Percentiles rank a stretch among this genome's conserved stretches.
Conservation (phyloP, 1,140 invertebrate species). For the Drosophila guanche region DNA sequence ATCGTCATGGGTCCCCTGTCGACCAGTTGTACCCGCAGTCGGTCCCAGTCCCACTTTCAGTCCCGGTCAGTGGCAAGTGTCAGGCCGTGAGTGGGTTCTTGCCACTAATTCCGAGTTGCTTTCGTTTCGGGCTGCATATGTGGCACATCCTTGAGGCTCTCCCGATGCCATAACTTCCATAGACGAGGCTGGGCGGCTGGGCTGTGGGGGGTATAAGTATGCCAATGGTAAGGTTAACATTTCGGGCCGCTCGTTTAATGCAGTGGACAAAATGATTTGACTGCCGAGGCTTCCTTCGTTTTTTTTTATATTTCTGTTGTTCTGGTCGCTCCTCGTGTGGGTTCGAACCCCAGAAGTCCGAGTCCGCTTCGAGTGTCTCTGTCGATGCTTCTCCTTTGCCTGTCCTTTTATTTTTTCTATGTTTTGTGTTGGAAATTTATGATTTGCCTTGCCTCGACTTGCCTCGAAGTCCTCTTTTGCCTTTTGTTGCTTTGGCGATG, state of each 20-base stretch:
- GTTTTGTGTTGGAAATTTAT: constrained; percentile 67
- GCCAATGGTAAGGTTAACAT: constrained; percentile 46
- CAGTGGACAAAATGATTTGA: constrained; percentile 81
- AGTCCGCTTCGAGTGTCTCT: constrained; percentile 14
- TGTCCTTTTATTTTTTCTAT: constrained; percentile 1
- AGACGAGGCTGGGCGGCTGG: too few species aligned
- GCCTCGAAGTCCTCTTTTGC: not conserved
- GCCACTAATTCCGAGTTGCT: not conserved
- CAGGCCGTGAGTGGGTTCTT: constrained; percentile 10
- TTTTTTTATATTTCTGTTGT: constrained; percentile 25
- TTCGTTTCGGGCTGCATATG: constrained; percentile 34
- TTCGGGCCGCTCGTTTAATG: constrained; percentile 62
- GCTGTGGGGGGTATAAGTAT: constrained; percentile 26
- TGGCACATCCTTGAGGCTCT: constrained; percentile 16
- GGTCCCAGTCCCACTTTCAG: too few species aligned
- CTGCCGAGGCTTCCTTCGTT: constrained; percentile 54
- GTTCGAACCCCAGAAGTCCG: constrained; percentile 1
- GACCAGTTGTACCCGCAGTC: too few species aligned
- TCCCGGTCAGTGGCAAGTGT: constrained; percentile 24
- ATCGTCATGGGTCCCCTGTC: constrained; percentile 11
- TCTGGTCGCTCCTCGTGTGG: constrained; percentile 45
- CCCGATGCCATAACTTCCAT: too few species aligned
- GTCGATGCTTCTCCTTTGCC: constrained; percentile 3
- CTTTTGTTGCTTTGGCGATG: constrained; percentile 23
- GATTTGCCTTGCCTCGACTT: constrained; percentile 78